phyloP scores from a whole-genome alignment of 2,888 invertebrate species.

The Alviniconcha strummeri region DNA sequence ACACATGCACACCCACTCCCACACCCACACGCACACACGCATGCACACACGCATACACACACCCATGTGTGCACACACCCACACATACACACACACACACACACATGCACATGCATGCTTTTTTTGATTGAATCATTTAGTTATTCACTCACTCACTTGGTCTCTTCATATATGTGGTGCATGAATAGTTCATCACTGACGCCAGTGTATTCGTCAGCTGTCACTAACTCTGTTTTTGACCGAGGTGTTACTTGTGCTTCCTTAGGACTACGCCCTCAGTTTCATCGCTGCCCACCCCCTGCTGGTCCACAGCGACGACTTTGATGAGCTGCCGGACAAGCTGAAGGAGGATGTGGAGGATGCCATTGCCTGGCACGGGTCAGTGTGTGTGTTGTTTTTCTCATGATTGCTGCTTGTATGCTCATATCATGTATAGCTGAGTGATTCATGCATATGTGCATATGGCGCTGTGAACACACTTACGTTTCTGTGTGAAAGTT shows the following conservation, averaged over 20 bases:
- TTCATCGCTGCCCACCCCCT: slow-evolving; percentile 77
- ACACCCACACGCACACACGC: background rate
- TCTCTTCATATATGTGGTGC: no score
- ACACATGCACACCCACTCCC: background rate
- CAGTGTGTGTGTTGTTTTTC: slow-evolving; percentile 19
- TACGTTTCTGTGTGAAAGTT: background rate
- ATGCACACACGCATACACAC: background rate
- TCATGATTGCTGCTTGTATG: background rate
- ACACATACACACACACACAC: background rate
- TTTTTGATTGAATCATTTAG: background rate
- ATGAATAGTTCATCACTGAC: no score
- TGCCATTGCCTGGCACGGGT: slow-evolving; percentile 73
- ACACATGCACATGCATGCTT: background rate
- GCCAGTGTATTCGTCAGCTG: no score
- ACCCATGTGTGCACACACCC: background rate
- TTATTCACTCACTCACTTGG: no score
- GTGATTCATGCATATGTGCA: no score
- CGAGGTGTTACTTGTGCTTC: no score
- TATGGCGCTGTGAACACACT: no score
- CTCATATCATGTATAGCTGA: no score
- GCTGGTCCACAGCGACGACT: slow-evolving; percentile 77
- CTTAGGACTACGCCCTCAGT: slow-evolving; percentile 76
- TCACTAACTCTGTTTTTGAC: no score
- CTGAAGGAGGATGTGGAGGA: slow-evolving; percentile 79
- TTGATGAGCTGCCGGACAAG: slow-evolving; percentile 78